Conservation (phyloP, 2,888 invertebrate species). For the Acholoe squamosa region DNA sequence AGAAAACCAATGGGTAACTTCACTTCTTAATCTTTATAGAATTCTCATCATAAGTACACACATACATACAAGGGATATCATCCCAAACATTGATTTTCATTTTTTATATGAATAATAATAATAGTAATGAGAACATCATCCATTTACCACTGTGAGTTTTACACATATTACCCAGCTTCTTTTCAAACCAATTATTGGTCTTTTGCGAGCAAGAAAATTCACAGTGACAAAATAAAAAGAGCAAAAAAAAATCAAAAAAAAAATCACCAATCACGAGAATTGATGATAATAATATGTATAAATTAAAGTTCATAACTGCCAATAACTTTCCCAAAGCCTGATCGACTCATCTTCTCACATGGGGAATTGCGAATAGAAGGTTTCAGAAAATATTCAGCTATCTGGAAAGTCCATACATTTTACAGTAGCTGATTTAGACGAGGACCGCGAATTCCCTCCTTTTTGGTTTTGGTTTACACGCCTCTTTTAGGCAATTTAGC, state of each 20-base stretch:
- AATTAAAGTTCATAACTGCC: conserved; percentile 36
- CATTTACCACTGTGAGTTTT: conserved; percentile 40
- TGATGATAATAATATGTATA: conserved; percentile 43
- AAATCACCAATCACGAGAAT: neutral
- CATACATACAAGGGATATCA: conserved; percentile 51
- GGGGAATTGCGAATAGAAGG: neutral
- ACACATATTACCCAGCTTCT: conserved; percentile 23
- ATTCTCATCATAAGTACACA: conserved; percentile 50
- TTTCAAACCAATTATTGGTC: neutral
- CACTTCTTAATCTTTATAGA: conserved; percentile 34
- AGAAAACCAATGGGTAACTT: neutral
- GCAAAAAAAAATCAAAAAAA: neutral
- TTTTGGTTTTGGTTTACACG: too few relatives aligned
- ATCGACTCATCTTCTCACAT: neutral
- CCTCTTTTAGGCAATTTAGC: too few relatives aligned
- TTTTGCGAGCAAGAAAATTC: conserved; percentile 25
- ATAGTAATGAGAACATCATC: conserved; percentile 37
- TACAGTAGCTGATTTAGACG: too few relatives aligned
- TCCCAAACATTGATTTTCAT: conserved; percentile 43
- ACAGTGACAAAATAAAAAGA: conserved; percentile 36
- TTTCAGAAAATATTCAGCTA: conserved; percentile 35
- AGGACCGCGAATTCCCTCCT: too few relatives aligned
- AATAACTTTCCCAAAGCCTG: neutral
- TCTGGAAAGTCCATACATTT: conserved; percentile 41
- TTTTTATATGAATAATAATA: neutral